Evolutionary conservation across 2,888 invertebrate genomes (phyloP).

Genomic region (Folsomia manolachei): DNA sequence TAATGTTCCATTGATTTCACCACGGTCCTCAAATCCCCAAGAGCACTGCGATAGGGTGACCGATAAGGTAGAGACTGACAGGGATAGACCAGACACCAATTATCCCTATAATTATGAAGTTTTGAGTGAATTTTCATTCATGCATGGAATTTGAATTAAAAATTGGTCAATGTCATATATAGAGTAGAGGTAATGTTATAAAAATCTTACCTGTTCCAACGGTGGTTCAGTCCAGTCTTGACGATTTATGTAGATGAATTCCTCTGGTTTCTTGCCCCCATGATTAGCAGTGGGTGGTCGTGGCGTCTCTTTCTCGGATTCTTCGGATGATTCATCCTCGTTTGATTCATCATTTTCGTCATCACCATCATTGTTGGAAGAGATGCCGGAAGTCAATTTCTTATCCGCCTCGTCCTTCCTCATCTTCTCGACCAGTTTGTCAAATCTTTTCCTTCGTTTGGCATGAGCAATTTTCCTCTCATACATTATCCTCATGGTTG

Average conservation of each 20-base stretch:
- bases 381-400: slow-evolving; percentile 1
- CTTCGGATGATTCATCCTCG: background rate
- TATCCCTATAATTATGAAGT: slow-evolving; percentile 70
- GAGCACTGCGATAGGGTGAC: slow-evolving; percentile 25
- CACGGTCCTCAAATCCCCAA: slow-evolving; percentile 25
- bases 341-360: background rate
- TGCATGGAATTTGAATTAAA: slow-evolving; percentile 54
- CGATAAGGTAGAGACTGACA: background rate
- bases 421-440: background rate
- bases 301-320: background rate
- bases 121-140: slow-evolving; percentile 65
- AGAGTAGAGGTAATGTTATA: background rate
- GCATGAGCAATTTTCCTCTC: slow-evolving; percentile 1
- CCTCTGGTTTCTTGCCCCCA: background rate
- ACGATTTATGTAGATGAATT: background rate
- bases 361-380: too few species aligned
- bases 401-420: background rate
- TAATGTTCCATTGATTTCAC: slow-evolving; percentile 23
- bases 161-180: too few species aligned
- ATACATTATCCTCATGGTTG: slow-evolving; percentile 15
- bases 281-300: background rate
- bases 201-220: background rate
- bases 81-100: slow-evolving; percentile 76
- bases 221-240: background rate
- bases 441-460: background rate